phyloP scores from a whole-genome alignment of 2,888 invertebrate species.

The Spodoptera exigua region DNA sequence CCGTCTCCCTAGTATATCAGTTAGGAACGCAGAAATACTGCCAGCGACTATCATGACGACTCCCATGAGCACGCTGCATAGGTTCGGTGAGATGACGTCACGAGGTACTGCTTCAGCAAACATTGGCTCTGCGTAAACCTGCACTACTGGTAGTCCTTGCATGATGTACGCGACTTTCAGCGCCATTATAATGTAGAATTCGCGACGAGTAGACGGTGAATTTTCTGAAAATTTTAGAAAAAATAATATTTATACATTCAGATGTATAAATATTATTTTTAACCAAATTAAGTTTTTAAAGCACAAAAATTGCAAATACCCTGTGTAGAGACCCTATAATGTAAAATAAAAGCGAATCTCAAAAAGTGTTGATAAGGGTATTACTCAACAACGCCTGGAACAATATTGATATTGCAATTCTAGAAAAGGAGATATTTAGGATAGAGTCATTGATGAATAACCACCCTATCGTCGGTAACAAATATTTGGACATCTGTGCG shows the following conservation, averaged over 20 bases:
- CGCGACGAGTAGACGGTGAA: constrained; percentile 71
- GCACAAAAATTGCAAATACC: no score
- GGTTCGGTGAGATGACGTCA: constrained; percentile 58
- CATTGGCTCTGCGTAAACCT: constrained; percentile 77
- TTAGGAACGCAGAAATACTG: constrained; percentile 54
- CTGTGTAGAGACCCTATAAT: no score
- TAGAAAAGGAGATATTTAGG: no score
- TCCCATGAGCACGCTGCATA: constrained; percentile 59
- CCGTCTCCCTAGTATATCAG: constrained; percentile 62
- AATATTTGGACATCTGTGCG: no score
- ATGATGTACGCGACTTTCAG: constrained; percentile 69
- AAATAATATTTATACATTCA: not conserved
- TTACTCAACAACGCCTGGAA: no score
- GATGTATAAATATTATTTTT: no score
- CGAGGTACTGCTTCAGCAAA: constrained; percentile 72
- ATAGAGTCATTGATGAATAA: no score
- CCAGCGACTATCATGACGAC: constrained; percentile 52
- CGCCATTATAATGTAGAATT: constrained; percentile 62
- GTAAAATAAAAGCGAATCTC: no score
- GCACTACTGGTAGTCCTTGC: constrained; percentile 75
- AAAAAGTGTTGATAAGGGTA: no score
- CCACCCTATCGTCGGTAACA: no score
- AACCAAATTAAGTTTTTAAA: no score
- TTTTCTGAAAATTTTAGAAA: constrained; percentile 64
- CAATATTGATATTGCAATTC: no score